phyloP scores from a whole-genome alignment of 1,140 invertebrate genomes.

The Aphis craccivora region DNA sequence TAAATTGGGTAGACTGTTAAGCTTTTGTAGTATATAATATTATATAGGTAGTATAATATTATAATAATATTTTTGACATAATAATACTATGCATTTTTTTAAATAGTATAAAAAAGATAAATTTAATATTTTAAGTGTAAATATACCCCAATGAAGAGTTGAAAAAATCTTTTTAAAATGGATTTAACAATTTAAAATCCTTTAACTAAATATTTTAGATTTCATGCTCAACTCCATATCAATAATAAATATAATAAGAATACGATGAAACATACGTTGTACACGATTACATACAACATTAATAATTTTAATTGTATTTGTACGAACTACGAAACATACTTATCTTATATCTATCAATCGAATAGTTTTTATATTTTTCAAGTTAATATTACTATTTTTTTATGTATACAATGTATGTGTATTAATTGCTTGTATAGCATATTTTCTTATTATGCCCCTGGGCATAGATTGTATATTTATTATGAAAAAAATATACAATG shows the following conservation, averaged over 20 bases:
- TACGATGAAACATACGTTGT: too few relatives aligned
- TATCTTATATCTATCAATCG: not conserved
- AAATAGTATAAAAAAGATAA: not conserved
- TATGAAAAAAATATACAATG: too few relatives aligned
- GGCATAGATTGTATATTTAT: too few relatives aligned
- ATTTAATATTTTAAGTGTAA: not conserved
- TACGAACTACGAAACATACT: too few relatives aligned
- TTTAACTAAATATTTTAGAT: not conserved
- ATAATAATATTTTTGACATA: too few relatives aligned
- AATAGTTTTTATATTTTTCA: not conserved
- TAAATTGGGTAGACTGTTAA: too few relatives aligned
- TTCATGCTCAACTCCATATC: not conserved
- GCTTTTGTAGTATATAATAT: too few relatives aligned
- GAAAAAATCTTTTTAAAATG: not conserved
- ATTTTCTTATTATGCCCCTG: too few relatives aligned
- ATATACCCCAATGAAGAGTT: not conserved
- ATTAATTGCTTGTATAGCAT: too few relatives aligned
- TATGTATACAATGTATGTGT: too few relatives aligned
- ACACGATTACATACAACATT: not conserved
- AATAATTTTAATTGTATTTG: too few relatives aligned
- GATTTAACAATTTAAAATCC: not conserved
- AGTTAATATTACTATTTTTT: not conserved
- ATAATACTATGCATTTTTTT: not conserved
- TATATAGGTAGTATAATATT: not conserved
- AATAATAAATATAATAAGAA: not conserved